Evolutionary conservation across 2,888 invertebrate species (phyloP).

Genomic region (Lepetodrilus schrolli): DNA sequence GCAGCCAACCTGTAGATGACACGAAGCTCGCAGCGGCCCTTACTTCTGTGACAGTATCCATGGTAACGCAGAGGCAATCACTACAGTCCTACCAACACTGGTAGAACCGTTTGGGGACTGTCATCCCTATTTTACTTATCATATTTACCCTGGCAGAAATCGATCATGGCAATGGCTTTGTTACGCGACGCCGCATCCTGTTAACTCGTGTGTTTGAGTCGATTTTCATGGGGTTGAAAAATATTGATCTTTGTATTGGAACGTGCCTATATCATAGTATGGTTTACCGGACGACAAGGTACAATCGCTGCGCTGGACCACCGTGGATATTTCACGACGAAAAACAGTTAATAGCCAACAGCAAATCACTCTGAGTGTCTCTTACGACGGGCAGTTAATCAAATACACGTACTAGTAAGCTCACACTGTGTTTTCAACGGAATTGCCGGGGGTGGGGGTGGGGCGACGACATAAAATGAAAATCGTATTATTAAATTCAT

Average conservation of each 20-base stretch:
- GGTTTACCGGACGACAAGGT: constrained; percentile 31
- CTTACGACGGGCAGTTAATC: too few species aligned
- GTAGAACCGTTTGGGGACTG: constrained; percentile 1
- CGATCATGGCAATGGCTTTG: background rate
- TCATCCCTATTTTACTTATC: constrained; percentile 6
- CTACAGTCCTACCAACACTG: background rate
- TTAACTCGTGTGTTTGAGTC: background rate
- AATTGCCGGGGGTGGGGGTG: too few species aligned
- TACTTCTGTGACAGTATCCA: constrained; percentile 8
- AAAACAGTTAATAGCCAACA: too few species aligned
- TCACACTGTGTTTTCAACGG: too few species aligned
- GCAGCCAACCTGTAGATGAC: constrained; percentile 8
- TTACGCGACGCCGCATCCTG: background rate
- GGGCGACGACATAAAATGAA: too few species aligned
- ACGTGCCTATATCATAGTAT: too few species aligned
- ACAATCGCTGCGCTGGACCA: too few species aligned
- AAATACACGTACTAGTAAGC: too few species aligned
- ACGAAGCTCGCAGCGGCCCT: background rate
- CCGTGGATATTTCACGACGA: too few species aligned
- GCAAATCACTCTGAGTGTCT: too few species aligned
- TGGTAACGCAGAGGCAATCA: constrained; percentile 8
- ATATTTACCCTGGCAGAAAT: background rate
- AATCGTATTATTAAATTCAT: too few species aligned
- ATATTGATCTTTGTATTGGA: too few species aligned
- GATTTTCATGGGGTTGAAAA: background rate